Conservation (phyloP, 2,113 vertebrate species). For the Herpailurus yagouaroundi region DNA sequence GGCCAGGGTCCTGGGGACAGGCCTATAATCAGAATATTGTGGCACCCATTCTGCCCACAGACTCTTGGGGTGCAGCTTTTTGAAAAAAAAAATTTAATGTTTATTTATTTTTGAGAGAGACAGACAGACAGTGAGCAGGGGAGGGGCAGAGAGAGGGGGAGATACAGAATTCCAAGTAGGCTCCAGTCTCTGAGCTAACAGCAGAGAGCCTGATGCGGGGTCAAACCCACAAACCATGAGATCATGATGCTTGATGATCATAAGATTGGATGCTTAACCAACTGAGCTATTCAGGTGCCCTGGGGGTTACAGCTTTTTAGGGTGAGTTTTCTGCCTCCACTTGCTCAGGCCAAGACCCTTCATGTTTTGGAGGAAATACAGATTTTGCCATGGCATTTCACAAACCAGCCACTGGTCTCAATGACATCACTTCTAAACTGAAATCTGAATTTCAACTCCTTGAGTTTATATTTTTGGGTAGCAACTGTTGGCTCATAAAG, state of each 20-base stretch:
- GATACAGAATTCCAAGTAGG: too few species aligned
- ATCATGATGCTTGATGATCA: too few species aligned
- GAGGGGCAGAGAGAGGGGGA: too few species aligned
- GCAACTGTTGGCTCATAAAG: not conserved
- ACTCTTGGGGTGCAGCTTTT: not conserved
- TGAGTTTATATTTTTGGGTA: not conserved
- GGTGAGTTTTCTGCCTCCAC: not conserved
- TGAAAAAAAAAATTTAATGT: too few species aligned
- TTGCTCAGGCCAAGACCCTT: constrained; percentile 23
- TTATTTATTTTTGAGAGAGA: too few species aligned
- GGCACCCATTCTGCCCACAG: not conserved
- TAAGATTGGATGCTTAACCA: too few species aligned
- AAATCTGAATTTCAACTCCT: constrained; percentile 36
- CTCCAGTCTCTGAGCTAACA: too few species aligned
- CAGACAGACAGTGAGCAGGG: too few species aligned
- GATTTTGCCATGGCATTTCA: not conserved
- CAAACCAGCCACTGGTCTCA: not conserved
- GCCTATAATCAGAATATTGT: not conserved
- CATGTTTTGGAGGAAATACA: not conserved
- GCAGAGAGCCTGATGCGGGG: too few species aligned
- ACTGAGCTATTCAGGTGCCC: too few species aligned
- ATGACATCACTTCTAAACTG: not conserved
- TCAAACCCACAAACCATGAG: too few species aligned
- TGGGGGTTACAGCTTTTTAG: not conserved
- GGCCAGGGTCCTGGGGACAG: not conserved